These are phyloP conservation scores for Ceratina calcarata DNA, from an alignment of 1,140 invertebrate genomes.

Conservation along the genomic window DNA sequence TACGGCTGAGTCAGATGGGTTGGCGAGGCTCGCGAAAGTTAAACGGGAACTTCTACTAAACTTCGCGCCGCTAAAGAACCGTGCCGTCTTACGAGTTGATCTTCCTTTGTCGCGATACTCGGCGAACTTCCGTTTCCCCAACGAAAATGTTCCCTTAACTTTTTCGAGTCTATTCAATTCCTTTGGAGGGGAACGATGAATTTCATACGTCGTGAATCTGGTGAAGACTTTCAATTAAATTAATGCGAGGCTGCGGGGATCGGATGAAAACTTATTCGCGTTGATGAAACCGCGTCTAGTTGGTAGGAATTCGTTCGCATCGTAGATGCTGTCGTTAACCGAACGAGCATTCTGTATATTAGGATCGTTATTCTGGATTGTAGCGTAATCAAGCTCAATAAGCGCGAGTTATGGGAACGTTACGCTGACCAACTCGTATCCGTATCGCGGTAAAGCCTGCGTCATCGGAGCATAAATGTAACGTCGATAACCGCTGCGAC, in stretches of 20 bases:
- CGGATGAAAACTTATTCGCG: no score
- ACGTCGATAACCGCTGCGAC: not conserved
- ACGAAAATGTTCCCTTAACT: not conserved
- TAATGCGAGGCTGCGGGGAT: no score
- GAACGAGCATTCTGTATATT: not conserved
- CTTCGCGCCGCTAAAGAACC: not conserved
- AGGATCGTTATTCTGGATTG: not conserved
- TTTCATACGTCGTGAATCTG: not conserved
- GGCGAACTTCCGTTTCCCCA: not conserved
- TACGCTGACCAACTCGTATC: not conserved
- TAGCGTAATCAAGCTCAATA: not conserved
- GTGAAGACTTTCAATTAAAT: not conserved
- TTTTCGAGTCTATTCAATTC: not conserved
- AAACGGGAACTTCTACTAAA: not conserved
- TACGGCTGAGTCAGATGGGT: no score
- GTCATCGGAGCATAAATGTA: not conserved
- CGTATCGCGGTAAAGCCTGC: not conserved
- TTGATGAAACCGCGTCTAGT: no score
- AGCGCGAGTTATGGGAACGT: slow-evolving; percentile 15
- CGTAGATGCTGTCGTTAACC: not conserved
- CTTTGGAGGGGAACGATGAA: not conserved
- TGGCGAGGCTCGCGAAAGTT: not conserved
- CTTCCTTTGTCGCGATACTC: not conserved
- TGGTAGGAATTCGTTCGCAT: no score
- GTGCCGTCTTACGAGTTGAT: not conserved